These are phyloP conservation scores for Catharus bicknelli DNA, from an alignment of 2,113 vertebrate species.

Conservation along the genomic window DNA sequence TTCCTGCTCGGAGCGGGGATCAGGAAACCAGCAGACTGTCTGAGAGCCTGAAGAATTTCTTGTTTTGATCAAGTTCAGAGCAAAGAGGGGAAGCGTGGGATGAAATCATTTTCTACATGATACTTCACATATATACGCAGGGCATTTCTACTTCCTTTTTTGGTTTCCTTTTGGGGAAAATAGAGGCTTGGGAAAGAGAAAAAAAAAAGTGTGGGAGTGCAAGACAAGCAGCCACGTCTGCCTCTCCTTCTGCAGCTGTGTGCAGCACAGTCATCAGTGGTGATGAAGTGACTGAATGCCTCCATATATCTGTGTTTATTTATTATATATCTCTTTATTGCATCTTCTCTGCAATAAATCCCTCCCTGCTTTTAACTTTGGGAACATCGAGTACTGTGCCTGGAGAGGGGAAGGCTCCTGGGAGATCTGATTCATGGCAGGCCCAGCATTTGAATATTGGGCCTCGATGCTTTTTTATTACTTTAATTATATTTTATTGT, in stretches of 20 bases:
- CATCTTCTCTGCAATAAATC: neutral
- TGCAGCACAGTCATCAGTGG: neutral
- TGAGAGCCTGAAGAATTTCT: neutral
- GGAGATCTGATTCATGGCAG: neutral
- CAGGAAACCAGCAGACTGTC: neutral
- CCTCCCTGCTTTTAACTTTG: neutral
- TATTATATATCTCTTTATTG: neutral
- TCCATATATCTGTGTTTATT: neutral
- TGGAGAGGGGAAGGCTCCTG: neutral
- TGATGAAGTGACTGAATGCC: neutral
- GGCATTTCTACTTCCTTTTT: slow-evolving; percentile 9
- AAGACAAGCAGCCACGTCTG: neutral
- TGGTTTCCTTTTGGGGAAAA: slow-evolving; percentile 36
- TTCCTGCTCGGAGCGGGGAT: neutral
- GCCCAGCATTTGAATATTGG: neutral
- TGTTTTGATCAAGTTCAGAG: neutral
- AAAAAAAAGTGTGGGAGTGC: neutral
- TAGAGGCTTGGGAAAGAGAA: neutral
- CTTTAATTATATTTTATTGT: slow-evolving; percentile 38
- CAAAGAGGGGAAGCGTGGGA: slow-evolving; percentile 43
- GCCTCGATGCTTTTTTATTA: neutral
- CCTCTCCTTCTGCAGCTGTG: neutral
- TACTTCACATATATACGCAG: neutral
- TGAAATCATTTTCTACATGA: neutral
- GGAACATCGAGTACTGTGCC: neutral